Percentiles rank a stretch among this genome's conserved stretches.
These are phyloP conservation scores for Cyrtorhinus lividipennis DNA, from an alignment of 1,140 invertebrate genomes.

Conservation along the genomic window DNA sequence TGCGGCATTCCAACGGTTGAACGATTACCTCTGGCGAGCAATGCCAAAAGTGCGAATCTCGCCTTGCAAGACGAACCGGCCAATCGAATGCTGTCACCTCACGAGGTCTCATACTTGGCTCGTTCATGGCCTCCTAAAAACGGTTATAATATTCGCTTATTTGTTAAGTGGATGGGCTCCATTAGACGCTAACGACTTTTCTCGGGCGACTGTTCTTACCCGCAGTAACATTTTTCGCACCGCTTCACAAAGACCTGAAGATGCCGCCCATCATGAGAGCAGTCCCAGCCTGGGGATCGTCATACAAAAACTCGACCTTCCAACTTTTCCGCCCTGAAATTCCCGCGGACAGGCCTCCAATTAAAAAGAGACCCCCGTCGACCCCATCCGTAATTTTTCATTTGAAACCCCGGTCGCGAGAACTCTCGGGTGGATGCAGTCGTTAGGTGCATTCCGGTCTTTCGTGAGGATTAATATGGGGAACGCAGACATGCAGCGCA, in stretches of 20 bases:
- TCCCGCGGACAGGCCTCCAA: background rate
- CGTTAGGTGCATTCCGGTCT: background rate
- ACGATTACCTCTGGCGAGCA: background rate
- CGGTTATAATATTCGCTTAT: slow-evolving; percentile 6
- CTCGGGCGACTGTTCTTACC: background rate
- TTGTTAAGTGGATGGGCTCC: slow-evolving; percentile 9
- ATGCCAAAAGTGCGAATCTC: background rate
- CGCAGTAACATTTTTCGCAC: background rate
- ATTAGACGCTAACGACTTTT: background rate
- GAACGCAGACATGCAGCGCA: background rate
- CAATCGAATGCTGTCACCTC: background rate
- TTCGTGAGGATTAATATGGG: background rate
- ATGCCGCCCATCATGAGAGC: too few relatives aligned
- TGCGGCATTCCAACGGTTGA: background rate
- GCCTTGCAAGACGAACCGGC: background rate
- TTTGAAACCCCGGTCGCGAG: background rate
- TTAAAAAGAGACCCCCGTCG: background rate
- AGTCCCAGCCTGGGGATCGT: background rate
- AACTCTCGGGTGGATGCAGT: background rate
- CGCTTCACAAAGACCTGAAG: background rate
- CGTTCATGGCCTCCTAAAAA: background rate
- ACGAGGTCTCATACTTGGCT: background rate
- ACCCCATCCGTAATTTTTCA: slow-evolving; percentile 1
- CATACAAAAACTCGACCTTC: background rate
- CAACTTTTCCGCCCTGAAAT: background rate